These are phyloP conservation scores for Orycteropus afer DNA, from an alignment of 2,113 vertebrate species.

Conservation along the genomic window DNA sequence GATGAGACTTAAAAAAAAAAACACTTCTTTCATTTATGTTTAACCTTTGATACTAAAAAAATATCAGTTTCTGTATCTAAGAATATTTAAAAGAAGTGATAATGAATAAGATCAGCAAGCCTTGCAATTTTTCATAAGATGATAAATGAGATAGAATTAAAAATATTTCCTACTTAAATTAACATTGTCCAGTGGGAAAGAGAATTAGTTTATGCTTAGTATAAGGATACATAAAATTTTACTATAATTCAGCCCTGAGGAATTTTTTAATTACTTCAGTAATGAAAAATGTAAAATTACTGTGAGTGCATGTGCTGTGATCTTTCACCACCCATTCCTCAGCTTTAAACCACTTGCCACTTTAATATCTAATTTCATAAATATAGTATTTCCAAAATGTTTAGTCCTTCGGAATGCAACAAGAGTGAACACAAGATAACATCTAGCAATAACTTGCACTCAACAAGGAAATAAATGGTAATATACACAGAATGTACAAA, in stretches of 20 bases:
- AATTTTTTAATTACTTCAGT: constrained; percentile 83
- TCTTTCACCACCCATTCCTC: constrained; percentile 77
- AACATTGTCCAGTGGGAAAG: constrained; percentile 79
- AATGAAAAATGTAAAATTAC: constrained; percentile 84
- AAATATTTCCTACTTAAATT: constrained; percentile 81
- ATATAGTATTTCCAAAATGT: constrained; percentile 80
- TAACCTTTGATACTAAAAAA: constrained; percentile 17
- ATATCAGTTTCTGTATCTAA: constrained; percentile 37
- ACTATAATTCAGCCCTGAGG: constrained; percentile 82
- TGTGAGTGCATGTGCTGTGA: constrained; percentile 67
- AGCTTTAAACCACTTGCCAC: constrained; percentile 80
- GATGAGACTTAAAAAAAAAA: not conserved
- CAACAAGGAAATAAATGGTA: constrained; percentile 57
- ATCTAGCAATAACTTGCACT: constrained; percentile 70
- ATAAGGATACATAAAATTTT: constrained; percentile 82
- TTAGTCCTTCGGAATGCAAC: constrained; percentile 71
- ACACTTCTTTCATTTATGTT: constrained; percentile 11
- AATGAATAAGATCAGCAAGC: constrained; percentile 62
- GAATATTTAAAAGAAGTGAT: constrained; percentile 60
- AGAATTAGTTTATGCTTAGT: constrained; percentile 80
- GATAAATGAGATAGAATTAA: constrained; percentile 81
- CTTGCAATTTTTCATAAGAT: constrained; percentile 32
- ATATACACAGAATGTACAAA: constrained; percentile 58
- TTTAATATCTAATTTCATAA: constrained; percentile 82
- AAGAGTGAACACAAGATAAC: constrained; percentile 67